Base-by-base conservation (phyloP, 2,888 invertebrate species). In the Patella depressa region DNA sequence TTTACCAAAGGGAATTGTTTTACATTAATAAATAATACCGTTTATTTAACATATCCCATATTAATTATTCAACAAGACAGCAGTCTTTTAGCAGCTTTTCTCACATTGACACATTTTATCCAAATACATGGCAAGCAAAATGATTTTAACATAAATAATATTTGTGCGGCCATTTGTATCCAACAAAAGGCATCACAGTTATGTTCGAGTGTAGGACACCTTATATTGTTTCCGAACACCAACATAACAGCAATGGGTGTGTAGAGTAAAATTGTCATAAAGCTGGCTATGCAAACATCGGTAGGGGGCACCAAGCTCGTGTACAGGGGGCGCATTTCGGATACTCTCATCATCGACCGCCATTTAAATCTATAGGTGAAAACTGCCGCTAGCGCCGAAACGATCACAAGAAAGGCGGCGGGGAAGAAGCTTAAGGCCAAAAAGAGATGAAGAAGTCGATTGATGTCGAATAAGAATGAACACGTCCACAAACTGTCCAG, bases 211-310 rank as follows among this genome's bases (percentile, higher is more conserved):
- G 19, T 65, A 14, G 65, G 65, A 14, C 65, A 65, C 24, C 24
- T 65, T 24, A 65, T 65, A 24, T 65, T 24, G 24, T 65, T 65
- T 1, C 65, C 65, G 24, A 65, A 65, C 19, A 24, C 65, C 19
- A 65, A 65, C 65, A 65, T 65, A 19, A 65, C 65, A 24, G 65
- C 65, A 11, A 65, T 65, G 19, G 65, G 65, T 65, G 65, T 24
- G 24, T 65, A 65, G 3, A 65, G 65, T 65, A 65, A 65, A 24
- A 65, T 65, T 24, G 65, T 65, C 24, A 65, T 19, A 65, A 65
- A 65, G 24, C 65, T 65, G 19, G 65, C 65, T 24, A 24, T 24
- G 24, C 65, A 65, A 19, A 65, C 65, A 65, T 65, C 65, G 24
- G 65, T 65, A 24, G 65, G 65, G 3, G 65, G 65, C 65, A 24